Evolutionary conservation across 2,113 vertebrate species (phyloP).

Genomic region (Oceanites oceanicus): DNA sequence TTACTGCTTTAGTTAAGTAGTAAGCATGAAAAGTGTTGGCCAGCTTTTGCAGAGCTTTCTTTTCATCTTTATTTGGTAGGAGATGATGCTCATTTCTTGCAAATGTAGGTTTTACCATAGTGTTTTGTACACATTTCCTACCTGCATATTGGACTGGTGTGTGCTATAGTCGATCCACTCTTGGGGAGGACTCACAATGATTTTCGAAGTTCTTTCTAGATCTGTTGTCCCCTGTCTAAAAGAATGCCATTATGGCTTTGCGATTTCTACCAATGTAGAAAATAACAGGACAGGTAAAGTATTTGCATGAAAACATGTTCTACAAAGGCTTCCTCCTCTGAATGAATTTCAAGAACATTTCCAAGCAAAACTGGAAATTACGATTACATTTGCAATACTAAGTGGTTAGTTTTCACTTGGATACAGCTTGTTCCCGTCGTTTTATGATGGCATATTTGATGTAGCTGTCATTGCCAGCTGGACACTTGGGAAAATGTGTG

Average conservation of each 20-base stretch:
- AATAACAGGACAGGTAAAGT: not conserved
- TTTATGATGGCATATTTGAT: not conserved
- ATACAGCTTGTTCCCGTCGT: not conserved
- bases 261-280: not conserved
- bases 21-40: not conserved
- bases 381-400: not conserved
- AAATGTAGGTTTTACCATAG: not conserved
- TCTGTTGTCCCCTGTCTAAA: not conserved
- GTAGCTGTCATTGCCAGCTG: not conserved
- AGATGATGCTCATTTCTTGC: not conserved
- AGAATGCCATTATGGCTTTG: not conserved
- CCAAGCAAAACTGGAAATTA: not conserved
- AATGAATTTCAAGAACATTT: not conserved
- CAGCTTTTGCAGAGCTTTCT: not conserved
- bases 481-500: not conserved
- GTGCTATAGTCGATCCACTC: not conserved
- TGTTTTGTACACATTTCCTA: not conserved
- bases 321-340: not conserved
- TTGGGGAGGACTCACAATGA: not conserved
- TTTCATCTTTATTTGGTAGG: not conserved
- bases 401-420: not conserved
- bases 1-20: not conserved
- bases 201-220: not conserved
- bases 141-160: not conserved
- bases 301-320: not conserved